These are phyloP conservation scores for Himalopsyche phryganea DNA, from an alignment of 1,140 invertebrate genomes.

Conservation along the genomic window DNA sequence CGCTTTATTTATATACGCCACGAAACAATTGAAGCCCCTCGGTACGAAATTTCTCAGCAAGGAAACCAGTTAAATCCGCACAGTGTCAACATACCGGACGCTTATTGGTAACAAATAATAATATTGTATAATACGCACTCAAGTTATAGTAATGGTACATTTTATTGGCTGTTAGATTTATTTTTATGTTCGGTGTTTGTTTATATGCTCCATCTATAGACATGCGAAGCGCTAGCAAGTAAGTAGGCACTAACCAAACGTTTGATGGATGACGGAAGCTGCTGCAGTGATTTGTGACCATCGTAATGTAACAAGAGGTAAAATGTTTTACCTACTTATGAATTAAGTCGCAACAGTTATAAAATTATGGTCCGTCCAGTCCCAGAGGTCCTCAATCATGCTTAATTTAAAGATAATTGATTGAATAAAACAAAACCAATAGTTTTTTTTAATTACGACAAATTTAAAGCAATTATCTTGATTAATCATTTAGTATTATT, in stretches of 20 bases:
- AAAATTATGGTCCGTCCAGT: neutral
- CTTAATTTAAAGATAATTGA: too few species aligned
- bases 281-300: constrained; percentile 32
- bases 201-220: constrained; percentile 51
- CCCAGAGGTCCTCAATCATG: neutral
- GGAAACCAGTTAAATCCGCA: constrained; percentile 6
- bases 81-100: constrained; percentile 28
- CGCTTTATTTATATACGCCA: too few species aligned
- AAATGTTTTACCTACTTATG: neutral
- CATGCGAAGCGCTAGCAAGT: constrained; percentile 43
- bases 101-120: constrained; percentile 31
- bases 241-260: constrained; percentile 35
- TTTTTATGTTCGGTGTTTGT: constrained; percentile 55
- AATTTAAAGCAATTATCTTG: too few species aligned
- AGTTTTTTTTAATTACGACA: too few species aligned
- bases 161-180: constrained; percentile 58
- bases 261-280: constrained; percentile 35
- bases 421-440: too few species aligned
- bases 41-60: too few species aligned
- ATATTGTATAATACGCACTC: constrained; percentile 40
- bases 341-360: constrained; percentile 1
- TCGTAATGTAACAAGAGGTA: constrained; percentile 10
- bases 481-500: too few species aligned
- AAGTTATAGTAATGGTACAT: constrained; percentile 56
- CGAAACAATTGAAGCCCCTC: too few species aligned